Percentiles rank a stretch among this genome's conserved stretches.
Evolutionary conservation across 1,140 invertebrate species (phyloP).

Genomic region (Chelonus insularis): DNA sequence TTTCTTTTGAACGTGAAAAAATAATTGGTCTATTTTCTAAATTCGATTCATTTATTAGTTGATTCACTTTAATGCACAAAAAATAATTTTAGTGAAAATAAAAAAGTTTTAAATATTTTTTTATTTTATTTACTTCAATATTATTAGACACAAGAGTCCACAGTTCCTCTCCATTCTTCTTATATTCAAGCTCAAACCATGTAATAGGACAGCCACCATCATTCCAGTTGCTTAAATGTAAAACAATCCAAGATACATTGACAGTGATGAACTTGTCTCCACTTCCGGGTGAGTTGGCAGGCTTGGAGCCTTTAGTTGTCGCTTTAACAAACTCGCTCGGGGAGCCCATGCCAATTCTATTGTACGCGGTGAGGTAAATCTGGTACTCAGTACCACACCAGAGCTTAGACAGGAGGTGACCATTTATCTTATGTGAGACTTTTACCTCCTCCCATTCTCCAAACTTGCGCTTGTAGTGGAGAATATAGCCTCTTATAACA

Average conservation of each 20-base stretch:
- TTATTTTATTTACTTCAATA: conserved; percentile 56
- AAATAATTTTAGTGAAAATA: too few relatives aligned
- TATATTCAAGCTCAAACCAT: conserved; percentile 85
- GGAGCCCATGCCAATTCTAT: conserved; percentile 83
- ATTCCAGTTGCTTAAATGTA: conserved; percentile 86
- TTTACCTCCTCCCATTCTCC: conserved; percentile 88
- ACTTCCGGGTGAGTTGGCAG: conserved; percentile 69
- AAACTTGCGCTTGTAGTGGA: conserved; percentile 85
- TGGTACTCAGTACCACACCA: conserved; percentile 87
- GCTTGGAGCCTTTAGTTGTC: conserved; percentile 81
- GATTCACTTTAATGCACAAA: too few relatives aligned
- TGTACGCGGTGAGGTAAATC: conserved; percentile 85
- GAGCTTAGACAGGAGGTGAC: conserved; percentile 76
- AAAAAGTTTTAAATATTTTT: too few relatives aligned
- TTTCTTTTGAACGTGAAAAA: too few relatives aligned
- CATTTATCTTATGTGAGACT: conserved; percentile 75
- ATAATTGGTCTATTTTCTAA: too few relatives aligned
- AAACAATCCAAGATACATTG: conserved; percentile 86
- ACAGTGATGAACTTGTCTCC: conserved; percentile 74
- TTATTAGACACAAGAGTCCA: conserved; percentile 66
- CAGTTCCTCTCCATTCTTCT: conserved; percentile 59
- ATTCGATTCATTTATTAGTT: too few relatives aligned
- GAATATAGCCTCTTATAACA: conserved; percentile 72
- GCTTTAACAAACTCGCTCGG: conserved; percentile 85
- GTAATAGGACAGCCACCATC: conserved; percentile 87